A percentile compares a stretch with the other conserved stretches of the same genome.
Evolutionary conservation across 2,888 invertebrate genomes (phyloP).

Genomic region (Bruchidius siliquastri): DNA sequence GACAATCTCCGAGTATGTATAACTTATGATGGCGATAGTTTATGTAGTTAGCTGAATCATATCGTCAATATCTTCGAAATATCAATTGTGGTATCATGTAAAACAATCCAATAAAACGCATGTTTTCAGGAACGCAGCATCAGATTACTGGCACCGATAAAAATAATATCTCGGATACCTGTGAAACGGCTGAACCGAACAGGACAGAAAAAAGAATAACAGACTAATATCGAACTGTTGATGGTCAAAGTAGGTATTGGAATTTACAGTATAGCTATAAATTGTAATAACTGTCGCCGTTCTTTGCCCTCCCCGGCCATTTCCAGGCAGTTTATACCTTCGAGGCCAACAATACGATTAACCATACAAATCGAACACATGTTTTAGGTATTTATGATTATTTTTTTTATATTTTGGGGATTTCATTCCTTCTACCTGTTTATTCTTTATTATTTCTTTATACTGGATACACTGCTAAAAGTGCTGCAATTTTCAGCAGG

Average conservation of each 20-base stretch:
- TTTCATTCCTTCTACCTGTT: conserved; percentile 34
- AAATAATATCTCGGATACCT: conserved; percentile 16
- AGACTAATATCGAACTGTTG: conserved; percentile 30
- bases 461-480: neutral
- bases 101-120: neutral
- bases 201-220: conserved; percentile 4
- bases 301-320: neutral
- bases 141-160: neutral
- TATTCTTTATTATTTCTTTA: conserved; percentile 32
- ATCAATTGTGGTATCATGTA: neutral
- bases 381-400: conserved; percentile 43
- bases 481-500: conserved; percentile 13
- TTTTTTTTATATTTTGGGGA: conserved; percentile 22
- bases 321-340: neutral
- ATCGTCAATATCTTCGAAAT: neutral
- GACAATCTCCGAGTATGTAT: too few species aligned
- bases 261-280: conserved; percentile 35
- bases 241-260: conserved; percentile 30
- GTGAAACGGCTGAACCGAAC: conserved; percentile 3
- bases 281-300: conserved; percentile 41
- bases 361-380: conserved; percentile 38
- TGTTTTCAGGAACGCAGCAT: neutral
- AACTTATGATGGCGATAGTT: too few species aligned
- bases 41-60: neutral
- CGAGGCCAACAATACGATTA: conserved; percentile 33